Conservation (phyloP, 2,888 invertebrate genomes). For the Tethea ocularis region DNA sequence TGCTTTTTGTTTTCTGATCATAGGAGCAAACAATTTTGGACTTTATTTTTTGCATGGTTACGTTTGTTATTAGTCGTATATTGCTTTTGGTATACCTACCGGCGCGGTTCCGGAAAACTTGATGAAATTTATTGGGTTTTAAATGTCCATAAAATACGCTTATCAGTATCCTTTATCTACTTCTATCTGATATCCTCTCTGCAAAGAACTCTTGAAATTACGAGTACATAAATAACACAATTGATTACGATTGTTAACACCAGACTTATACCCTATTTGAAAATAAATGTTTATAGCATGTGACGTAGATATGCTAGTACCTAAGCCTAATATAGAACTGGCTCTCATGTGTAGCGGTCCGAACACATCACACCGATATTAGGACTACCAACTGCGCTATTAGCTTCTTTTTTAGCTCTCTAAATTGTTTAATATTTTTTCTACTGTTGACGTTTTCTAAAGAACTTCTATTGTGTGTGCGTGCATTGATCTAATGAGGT, state of each 20-base stretch:
- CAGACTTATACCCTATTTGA: too few relatives aligned
- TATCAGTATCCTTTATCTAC: conserved; percentile 21
- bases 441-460: too few relatives aligned
- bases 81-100: conserved; percentile 4
- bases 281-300: too few relatives aligned
- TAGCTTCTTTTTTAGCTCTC: too few relatives aligned
- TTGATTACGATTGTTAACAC: background rate
- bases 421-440: too few relatives aligned
- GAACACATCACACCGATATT: too few relatives aligned
- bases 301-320: too few relatives aligned
- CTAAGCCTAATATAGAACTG: too few relatives aligned
- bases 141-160: conserved; percentile 33
- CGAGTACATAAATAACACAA: background rate
- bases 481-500: too few relatives aligned
- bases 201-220: background rate
- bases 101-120: conserved; percentile 21
- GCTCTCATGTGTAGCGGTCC: too few relatives aligned
- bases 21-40: conserved; percentile 17
- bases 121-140: conserved; percentile 30
- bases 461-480: too few relatives aligned
- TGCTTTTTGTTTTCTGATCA: conserved; percentile 38
- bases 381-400: too few relatives aligned
- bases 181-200: background rate
- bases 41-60: conserved; percentile 3
- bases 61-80: background rate